Conservation (phyloP, 2,888 invertebrate genomes). For the Heliothis peltigera region DNA sequence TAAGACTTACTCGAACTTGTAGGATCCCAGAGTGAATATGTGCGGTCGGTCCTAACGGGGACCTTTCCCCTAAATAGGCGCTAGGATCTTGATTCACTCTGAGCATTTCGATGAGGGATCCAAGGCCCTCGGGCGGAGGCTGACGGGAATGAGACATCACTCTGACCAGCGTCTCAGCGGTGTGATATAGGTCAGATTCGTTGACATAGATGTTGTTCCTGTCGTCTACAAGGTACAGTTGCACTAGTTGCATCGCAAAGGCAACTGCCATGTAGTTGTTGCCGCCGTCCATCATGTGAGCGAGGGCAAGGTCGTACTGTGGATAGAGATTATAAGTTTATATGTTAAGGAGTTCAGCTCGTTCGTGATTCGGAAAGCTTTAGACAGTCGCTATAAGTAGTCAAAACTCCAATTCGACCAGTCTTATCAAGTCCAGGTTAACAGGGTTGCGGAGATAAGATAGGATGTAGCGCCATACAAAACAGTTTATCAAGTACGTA, state of each 20-base stretch:
- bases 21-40: slow-evolving; percentile 98
- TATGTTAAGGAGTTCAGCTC: too few relatives aligned
- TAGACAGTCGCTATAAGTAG: too few relatives aligned
- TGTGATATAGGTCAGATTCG: slow-evolving; percentile 96
- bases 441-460: too few relatives aligned
- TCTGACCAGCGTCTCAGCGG: slow-evolving; percentile 95
- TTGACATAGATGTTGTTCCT: slow-evolving; percentile 93
- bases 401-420: too few relatives aligned
- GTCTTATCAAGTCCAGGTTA: too few relatives aligned
- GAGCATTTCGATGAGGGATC: slow-evolving; percentile 94
- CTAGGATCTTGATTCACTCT: slow-evolving; percentile 93
- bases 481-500: too few relatives aligned
- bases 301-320: slow-evolving; percentile 94
- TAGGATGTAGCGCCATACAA: too few relatives aligned
- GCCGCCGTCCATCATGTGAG: slow-evolving; percentile 96
- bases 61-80: slow-evolving; percentile 93
- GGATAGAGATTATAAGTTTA: neutral
- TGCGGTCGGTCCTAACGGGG: slow-evolving; percentile 94
- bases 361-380: too few relatives aligned
- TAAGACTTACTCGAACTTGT: slow-evolving; percentile 92
- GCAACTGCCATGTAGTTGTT: slow-evolving; percentile 94
- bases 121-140: slow-evolving; percentile 95
- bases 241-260: slow-evolving; percentile 97
- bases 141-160: slow-evolving; percentile 93
- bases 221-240: slow-evolving; percentile 95